Evolutionary conservation across 2,797 vertebrate species (phyloP).

Genomic region (Notolepis coatsorum): DNA sequence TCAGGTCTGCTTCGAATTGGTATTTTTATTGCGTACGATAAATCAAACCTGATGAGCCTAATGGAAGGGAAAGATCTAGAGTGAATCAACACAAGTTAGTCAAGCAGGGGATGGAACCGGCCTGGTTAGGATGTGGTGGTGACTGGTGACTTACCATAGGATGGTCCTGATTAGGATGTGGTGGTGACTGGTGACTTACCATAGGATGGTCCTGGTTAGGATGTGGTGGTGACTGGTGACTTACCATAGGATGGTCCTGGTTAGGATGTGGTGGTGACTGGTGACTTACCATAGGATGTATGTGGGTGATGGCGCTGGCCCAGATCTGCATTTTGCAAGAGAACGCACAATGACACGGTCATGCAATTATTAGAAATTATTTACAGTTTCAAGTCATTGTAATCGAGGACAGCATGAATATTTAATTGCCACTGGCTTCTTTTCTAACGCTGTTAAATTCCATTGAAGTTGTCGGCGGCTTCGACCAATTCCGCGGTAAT

Average conservation of each 20-base stretch:
- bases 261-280: neutral
- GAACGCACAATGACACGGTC: neutral
- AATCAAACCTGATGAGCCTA: neutral
- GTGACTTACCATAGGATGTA: neutral
- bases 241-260: neutral
- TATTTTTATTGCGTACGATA: neutral
- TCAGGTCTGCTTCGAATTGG: conserved; percentile 31
- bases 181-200: neutral
- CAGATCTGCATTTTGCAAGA: neutral
- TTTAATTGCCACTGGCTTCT: conserved; percentile 2
- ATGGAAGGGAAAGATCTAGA: neutral
- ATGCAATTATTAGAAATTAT: neutral
- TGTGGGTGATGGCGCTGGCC: neutral
- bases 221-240: neutral
- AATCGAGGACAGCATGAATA: neutral
- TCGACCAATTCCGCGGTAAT: conserved; percentile 37
- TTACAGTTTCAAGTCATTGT: conserved; percentile 9
- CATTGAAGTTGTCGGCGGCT: conserved; percentile 4
- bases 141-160: neutral
- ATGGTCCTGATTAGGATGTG: neutral
- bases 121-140: neutral
- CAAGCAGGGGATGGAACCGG: neutral
- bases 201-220: neutral
- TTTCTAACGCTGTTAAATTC: conserved; percentile 7
- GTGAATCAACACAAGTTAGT: neutral